Evolutionary conservation across 2,113 vertebrate genomes (phyloP).

Genomic region (Gymnarchus niloticus): DNA sequence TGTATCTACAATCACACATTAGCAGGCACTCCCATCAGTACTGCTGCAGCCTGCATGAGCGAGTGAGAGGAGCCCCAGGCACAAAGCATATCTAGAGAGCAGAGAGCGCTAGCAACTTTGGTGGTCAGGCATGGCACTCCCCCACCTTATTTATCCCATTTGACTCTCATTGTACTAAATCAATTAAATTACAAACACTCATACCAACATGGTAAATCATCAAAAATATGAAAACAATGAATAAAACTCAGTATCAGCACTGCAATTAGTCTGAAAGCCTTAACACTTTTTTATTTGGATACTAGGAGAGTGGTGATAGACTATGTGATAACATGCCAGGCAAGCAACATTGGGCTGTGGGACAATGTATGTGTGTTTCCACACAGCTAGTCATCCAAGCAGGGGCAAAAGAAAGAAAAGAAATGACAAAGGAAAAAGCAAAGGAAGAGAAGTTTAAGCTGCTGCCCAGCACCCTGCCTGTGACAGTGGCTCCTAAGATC

Average conservation of each 20-base stretch:
- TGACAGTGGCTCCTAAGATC: not conserved
- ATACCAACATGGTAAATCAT: not conserved
- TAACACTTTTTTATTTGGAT: not conserved
- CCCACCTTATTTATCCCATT: too few relatives aligned
- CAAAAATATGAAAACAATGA: not conserved
- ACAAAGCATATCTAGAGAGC: not conserved
- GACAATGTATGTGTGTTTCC: not conserved
- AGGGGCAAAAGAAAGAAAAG: not conserved
- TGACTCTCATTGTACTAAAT: not conserved
- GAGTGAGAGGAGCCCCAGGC: not conserved
- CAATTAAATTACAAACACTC: not conserved
- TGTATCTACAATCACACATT: slow-evolving; percentile 22
- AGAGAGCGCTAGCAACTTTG: not conserved
- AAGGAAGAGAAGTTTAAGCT: not conserved
- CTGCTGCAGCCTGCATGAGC: not conserved
- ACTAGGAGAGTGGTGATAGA: not conserved
- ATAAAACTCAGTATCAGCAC: not conserved
- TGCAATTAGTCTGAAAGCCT: not conserved
- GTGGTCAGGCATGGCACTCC: not conserved
- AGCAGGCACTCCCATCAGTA: slow-evolving; percentile 10
- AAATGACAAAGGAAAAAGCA: not conserved
- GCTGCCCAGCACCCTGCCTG: too few relatives aligned
- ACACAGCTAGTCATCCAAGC: not conserved
- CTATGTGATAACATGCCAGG: not conserved
- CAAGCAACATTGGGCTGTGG: not conserved